Evolutionary conservation across 1,140 invertebrate species (phyloP).

Genomic region (Drosophila murphyi): DNA sequence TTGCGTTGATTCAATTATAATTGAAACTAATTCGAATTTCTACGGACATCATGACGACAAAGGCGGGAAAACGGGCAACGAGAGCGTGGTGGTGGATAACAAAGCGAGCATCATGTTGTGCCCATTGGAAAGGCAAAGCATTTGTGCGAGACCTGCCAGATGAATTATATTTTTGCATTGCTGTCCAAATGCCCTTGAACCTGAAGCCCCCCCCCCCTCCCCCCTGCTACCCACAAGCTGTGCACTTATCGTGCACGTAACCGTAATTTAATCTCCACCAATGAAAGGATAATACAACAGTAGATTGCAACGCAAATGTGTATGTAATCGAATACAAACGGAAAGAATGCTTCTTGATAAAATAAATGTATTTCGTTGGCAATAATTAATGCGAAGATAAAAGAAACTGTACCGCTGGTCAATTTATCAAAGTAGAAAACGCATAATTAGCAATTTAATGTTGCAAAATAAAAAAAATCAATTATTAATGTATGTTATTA

Average conservation of each 20-base stretch:
- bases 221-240: slow-evolving; percentile 9
- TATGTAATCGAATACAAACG: slow-evolving; percentile 36
- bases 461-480: background rate
- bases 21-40: slow-evolving; percentile 82
- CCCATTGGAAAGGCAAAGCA: slow-evolving; percentile 19
- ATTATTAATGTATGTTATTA: background rate
- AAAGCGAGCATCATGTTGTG: slow-evolving; percentile 45
- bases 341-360: background rate
- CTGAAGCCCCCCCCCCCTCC: slow-evolving; percentile 45
- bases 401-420: background rate
- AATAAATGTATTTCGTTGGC: background rate
- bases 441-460: background rate
- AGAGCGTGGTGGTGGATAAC: background rate
- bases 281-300: slow-evolving; percentile 78
- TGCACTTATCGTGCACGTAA: slow-evolving; percentile 21
- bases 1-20: slow-evolving; percentile 83
- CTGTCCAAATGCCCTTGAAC: slow-evolving; percentile 78
- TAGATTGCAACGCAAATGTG: slow-evolving; percentile 14
- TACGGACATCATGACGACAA: slow-evolving; percentile 31
- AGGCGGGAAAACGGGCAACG: slow-evolving; percentile 11
- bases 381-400: background rate
- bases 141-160: slow-evolving; percentile 24
- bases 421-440: background rate
- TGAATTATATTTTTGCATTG: slow-evolving; percentile 58
- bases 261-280: slow-evolving; percentile 57